Percentiles rank a stretch among this genome's conserved stretches.
These are phyloP conservation scores for Lophura nycthemera DNA, from an alignment of 2,113 vertebrate species.

Conservation along the genomic window DNA sequence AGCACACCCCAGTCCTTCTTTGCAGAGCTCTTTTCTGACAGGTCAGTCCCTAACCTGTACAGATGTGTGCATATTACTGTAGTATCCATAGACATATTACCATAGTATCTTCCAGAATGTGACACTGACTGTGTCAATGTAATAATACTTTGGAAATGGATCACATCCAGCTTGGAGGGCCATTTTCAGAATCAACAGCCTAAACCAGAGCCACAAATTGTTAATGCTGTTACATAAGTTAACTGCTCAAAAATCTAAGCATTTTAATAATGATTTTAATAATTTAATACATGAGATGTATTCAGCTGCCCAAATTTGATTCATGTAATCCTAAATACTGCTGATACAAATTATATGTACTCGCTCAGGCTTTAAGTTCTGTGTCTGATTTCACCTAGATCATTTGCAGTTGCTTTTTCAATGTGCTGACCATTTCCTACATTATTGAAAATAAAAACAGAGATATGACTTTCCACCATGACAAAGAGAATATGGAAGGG, in stretches of 20 bases:
- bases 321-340: background rate
- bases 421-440: background rate
- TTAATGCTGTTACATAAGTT: background rate
- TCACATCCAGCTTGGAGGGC: background rate
- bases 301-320: background rate
- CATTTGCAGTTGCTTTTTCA: background rate
- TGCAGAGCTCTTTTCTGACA: too few relatives aligned
- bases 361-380: background rate
- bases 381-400: background rate
- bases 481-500: background rate
- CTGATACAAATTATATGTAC: background rate
- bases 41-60: too few relatives aligned
- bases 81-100: background rate
- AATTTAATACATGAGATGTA: background rate
- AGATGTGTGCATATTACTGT: background rate
- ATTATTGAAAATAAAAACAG: background rate
- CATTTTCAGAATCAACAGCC: conserved; percentile 33
- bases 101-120: conserved; percentile 13
- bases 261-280: background rate
- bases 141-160: background rate
- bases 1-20: too few relatives aligned
- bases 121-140: background rate
- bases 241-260: background rate
- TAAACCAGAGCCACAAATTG: background rate
- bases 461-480: accelerated